Percentiles rank a stretch among this genome's conserved stretches.
Conservation (phyloP, 2,888 invertebrate species). For the Arrhopalites spinosus region DNA sequence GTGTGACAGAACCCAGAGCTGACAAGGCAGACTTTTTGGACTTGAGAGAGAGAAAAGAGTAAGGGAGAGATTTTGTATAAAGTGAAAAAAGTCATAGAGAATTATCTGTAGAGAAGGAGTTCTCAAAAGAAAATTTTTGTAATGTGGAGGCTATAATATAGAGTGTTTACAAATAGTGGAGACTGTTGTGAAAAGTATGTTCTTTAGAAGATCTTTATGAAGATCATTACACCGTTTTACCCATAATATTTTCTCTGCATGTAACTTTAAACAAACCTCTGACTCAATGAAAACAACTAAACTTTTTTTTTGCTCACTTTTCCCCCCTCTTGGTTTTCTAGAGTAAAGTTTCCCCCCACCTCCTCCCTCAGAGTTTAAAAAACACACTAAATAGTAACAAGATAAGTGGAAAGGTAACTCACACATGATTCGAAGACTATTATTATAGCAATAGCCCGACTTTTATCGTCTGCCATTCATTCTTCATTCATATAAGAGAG, state of each 20-base stretch:
- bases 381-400: not conserved
- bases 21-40: not conserved
- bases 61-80: not conserved
- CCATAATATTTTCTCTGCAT: conserved; percentile 40
- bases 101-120: no score
- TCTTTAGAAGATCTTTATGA: conserved; percentile 50
- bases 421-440: not conserved
- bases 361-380: no score
- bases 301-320: conserved; percentile 5
- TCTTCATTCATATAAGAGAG: not conserved
- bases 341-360: no score
- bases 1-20: conserved; percentile 20
- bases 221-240: conserved; percentile 42
- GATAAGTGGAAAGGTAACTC: conserved; percentile 29
- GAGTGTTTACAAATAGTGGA: conserved; percentile 49
- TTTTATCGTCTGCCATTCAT: conserved; percentile 14
- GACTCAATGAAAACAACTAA: conserved; percentile 36
- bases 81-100: not conserved
- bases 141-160: not conserved
- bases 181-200: conserved; percentile 43
- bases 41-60: no score
- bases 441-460: not conserved
- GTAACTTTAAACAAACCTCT: conserved; percentile 36
- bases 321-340: not conserved
- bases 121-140: no score